Evolutionary conservation across 2,888 invertebrate species (phyloP).

Genomic region (Cephus pulcher): DNA sequence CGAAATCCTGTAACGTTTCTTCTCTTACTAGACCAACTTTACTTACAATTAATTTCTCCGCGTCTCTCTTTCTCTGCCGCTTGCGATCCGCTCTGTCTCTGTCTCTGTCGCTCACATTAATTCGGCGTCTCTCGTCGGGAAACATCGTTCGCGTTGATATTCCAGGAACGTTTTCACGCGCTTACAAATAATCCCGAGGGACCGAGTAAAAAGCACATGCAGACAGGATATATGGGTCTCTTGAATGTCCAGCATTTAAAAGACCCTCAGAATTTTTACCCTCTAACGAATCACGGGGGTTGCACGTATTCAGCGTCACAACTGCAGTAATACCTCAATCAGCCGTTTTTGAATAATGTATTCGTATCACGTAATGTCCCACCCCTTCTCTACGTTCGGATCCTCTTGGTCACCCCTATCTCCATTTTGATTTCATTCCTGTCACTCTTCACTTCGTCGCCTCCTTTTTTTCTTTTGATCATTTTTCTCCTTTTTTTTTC

Average conservation of each 20-base stretch:
- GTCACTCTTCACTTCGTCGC: background rate
- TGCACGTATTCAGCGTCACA: background rate
- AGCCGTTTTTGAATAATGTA: background rate
- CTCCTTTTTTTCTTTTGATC: background rate
- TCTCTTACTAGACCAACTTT: background rate
- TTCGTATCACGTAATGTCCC: background rate
- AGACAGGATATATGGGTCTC: background rate
- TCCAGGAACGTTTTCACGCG: background rate
- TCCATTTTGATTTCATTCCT: background rate
- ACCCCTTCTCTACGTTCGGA: background rate
- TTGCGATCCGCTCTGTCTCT: no score
- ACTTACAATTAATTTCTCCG: background rate
- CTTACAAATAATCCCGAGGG: background rate
- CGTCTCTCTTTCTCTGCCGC: no score
- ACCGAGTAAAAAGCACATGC: background rate
- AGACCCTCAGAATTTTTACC: background rate
- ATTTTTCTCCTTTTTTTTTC: background rate
- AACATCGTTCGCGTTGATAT: background rate
- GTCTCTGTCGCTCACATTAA: background rate
- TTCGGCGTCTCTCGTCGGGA: background rate
- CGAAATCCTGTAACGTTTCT: background rate
- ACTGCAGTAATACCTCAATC: background rate
- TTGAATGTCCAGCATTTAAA: background rate
- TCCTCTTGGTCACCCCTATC: background rate
- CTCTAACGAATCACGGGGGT: background rate